Conservation (phyloP, 2,888 invertebrate species). For the Eristalinus sepulchralis region DNA sequence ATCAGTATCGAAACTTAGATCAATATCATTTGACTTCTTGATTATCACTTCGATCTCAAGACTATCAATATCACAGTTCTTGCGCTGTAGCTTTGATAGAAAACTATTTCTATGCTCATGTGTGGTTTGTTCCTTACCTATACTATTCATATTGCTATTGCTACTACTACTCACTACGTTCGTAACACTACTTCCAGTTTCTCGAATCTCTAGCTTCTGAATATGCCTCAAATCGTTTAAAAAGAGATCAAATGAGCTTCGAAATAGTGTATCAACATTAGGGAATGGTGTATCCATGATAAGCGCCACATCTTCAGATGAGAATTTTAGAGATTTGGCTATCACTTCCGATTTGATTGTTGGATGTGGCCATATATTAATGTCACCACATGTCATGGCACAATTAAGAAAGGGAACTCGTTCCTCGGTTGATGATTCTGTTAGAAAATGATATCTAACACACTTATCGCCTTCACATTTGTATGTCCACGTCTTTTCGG, state of each 20-base stretch:
- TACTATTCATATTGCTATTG: slow-evolving; percentile 50
- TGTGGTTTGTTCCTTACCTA: slow-evolving; percentile 49
- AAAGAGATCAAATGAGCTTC: slow-evolving; percentile 78
- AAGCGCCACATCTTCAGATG: slow-evolving; percentile 77
- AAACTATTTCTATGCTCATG: slow-evolving; percentile 69
- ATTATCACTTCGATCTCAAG: slow-evolving; percentile 82
- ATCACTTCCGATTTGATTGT: slow-evolving; percentile 87
- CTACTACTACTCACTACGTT: slow-evolving; percentile 44
- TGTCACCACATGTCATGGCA: slow-evolving; percentile 88
- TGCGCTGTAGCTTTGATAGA: slow-evolving; percentile 67
- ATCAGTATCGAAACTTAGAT: slow-evolving; percentile 86
- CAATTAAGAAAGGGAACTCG: slow-evolving; percentile 87
- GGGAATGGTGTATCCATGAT: slow-evolving; percentile 77
- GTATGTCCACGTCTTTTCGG: slow-evolving; percentile 87
- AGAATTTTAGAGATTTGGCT: slow-evolving; percentile 83
- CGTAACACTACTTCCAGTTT: slow-evolving; percentile 40
- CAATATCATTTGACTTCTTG: slow-evolving; percentile 83
- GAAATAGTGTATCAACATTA: slow-evolving; percentile 76
- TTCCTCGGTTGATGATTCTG: slow-evolving; percentile 77
- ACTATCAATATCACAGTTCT: slow-evolving; percentile 77
- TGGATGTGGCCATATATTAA: slow-evolving; percentile 90
- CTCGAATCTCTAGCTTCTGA: slow-evolving; percentile 76
- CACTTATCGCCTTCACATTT: slow-evolving; percentile 87
- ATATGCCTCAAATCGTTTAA: slow-evolving; percentile 78
- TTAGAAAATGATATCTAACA: slow-evolving; percentile 83